Evolutionary conservation across 2,797 vertebrate genomes (phyloP).

Genomic region (Macrochelys suwanniensis): DNA sequence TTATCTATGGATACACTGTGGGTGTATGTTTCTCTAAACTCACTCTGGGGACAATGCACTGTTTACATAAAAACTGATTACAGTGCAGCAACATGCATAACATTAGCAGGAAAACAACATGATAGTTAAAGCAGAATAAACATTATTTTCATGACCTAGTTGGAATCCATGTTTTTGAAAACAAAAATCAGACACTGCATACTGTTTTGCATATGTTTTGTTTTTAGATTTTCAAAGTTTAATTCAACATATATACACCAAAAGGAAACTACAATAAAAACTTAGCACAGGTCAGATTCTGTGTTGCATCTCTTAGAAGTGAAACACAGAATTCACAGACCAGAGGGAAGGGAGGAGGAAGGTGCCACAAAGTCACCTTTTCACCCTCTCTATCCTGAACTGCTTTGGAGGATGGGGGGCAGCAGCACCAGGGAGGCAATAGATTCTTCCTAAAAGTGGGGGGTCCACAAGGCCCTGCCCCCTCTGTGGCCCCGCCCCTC

Average conservation of each 20-base stretch:
- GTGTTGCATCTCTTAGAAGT: background rate
- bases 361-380: background rate
- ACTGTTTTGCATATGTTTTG: background rate
- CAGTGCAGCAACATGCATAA: constrained; percentile 7
- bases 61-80: constrained; percentile 55
- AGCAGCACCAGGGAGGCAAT: background rate
- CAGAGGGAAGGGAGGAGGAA: background rate
- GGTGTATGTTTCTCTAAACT: constrained; percentile 25
- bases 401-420: background rate
- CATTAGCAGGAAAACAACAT: constrained; percentile 26
- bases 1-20: background rate
- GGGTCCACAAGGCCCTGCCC: too few relatives aligned
- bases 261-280: background rate
- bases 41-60: constrained; percentile 19
- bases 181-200: background rate
- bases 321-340: background rate
- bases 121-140: constrained; percentile 27
- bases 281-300: background rate
- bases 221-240: background rate
- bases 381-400: background rate
- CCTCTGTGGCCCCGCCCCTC: too few relatives aligned
- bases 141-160: background rate
- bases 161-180: background rate
- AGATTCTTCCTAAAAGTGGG: too few relatives aligned
- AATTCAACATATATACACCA: background rate